Base-by-base conservation (phyloP, 2,113 vertebrate species). In the Elgaria multicarinata region DNA sequence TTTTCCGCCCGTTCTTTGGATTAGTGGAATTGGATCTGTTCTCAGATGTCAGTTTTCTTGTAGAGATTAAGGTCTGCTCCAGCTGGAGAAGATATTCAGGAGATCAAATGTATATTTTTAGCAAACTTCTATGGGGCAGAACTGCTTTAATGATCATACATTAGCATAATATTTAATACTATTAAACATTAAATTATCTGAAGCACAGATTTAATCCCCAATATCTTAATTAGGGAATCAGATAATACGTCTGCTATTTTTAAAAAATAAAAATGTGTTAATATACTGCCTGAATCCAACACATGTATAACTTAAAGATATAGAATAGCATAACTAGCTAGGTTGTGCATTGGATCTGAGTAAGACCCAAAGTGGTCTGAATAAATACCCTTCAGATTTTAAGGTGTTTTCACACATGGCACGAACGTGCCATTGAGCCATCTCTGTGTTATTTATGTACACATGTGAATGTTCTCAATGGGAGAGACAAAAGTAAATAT, bases 11-110 rank as follows among this genome's bases (percentile, higher is more conserved):
- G 3, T 90, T 87, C 77, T 83, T 83, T 83, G 85, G n/a, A 93
- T 93, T 31, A 87, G 80, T 83, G 13, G 64, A 88, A 67, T 55
- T 87, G 80, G 28, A 53, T 93, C 86, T 95, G 46, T 90, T 96
- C 90, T 94, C 87, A 91, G 83, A 89, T 55, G 85, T 33, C 64
- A 85, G 67, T 93, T 95, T 85, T 95, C 53, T 93, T 94, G 42
- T 53, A 92, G 81, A 93, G 69, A 88, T 83, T 91, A 92, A 93
- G 86, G 88, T 91, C 88, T n/a, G 50, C 88, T 91, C 80, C 64
- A 92, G 83, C 36, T 53, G 42, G 7, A 71, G 67, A 88, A 93
- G 91, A 62, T 26, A 94, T 89, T 58, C 58, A 86, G 88, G 78
- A 92, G 90, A 76, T 75, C 36, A 83, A 53, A 85, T 74, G 81